Evolutionary conservation across 2,113 vertebrate genomes (phyloP).

Genomic region (Osmerus mordax): DNA sequence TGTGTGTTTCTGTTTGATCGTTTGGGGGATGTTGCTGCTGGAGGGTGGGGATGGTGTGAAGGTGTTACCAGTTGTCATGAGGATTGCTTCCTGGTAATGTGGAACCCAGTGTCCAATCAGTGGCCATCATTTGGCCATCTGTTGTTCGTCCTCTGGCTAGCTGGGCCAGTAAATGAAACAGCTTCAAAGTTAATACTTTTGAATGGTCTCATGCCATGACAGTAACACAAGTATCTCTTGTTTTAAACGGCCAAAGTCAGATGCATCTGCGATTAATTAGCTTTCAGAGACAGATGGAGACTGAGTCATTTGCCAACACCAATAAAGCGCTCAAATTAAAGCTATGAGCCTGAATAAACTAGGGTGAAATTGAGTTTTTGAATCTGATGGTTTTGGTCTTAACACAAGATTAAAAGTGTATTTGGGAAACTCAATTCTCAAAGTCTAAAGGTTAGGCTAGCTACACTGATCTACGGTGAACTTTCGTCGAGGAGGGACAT

Average conservation of each 20-base stretch:
- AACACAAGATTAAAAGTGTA: no score
- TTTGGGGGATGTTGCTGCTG: neutral
- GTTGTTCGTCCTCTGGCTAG: conserved; percentile 43
- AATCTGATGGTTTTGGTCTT: no score
- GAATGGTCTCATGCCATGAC: conserved; percentile 13
- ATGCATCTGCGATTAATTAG: conserved; percentile 46
- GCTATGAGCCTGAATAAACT: neutral
- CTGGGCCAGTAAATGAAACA: conserved; percentile 42
- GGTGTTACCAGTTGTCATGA: neutral
- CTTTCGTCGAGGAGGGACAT: no score
- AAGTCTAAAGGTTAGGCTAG: no score
- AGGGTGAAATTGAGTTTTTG: no score
- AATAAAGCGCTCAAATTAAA: conserved; percentile 5
- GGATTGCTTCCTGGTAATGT: conserved; percentile 18
- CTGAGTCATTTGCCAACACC: conserved; percentile 5
- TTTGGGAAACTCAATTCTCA: no score
- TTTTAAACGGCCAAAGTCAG: conserved; percentile 31
- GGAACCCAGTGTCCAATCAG: conserved; percentile 38
- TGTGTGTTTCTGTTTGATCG: neutral
- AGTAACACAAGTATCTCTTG: conserved; percentile 25
- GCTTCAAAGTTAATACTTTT: conserved; percentile 45
- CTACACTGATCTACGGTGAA: no score
- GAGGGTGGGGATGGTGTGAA: neutral
- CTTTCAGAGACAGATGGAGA: conserved; percentile 44
- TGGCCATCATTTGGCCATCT: conserved; percentile 53